Percentiles rank a stretch among this genome's conserved stretches.
Evolutionary conservation across 2,113 vertebrate genomes (phyloP).

Genomic region (Dasyprocta punctata): DNA sequence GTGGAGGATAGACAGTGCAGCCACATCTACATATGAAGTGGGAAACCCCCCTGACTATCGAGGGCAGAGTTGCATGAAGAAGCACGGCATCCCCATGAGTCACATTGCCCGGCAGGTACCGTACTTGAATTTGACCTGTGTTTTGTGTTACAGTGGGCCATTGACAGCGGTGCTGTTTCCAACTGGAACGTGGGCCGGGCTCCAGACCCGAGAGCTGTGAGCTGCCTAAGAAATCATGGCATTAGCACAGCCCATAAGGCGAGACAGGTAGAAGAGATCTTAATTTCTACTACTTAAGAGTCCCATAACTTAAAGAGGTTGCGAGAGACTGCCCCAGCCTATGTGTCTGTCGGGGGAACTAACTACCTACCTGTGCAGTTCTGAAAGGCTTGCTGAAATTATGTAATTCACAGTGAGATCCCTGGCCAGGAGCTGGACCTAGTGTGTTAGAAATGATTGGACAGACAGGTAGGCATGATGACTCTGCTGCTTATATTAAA

Average conservation of each 20-base stretch:
- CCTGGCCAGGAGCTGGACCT: rapidly evolving
- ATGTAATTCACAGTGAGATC: too few relatives aligned
- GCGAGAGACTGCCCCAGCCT: background rate
- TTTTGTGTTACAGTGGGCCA: constrained; percentile 97
- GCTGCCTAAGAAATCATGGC: constrained; percentile 94
- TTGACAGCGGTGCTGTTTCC: constrained; percentile 97
- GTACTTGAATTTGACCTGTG: constrained; percentile 84
- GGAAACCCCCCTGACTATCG: constrained; percentile 96
- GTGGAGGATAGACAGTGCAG: constrained; percentile 99
- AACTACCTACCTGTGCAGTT: background rate
- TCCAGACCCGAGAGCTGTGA: constrained; percentile 94
- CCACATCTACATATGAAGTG: constrained; percentile 97
- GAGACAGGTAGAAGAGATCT: constrained; percentile 93
- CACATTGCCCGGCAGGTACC: constrained; percentile 97
- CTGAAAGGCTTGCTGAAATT: background rate
- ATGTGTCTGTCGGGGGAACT: background rate
- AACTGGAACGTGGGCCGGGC: constrained; percentile 96
- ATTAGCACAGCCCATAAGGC: constrained; percentile 96
- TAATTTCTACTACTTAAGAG: constrained; percentile 62
- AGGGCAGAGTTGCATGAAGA: constrained; percentile 96
- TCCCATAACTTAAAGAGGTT: background rate
- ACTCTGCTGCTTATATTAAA: background rate
- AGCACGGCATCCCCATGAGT: constrained; percentile 91
- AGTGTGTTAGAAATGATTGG: background rate
- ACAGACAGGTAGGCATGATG: too few relatives aligned